A percentile compares a stretch with the other conserved stretches of the same genome.
Conservation (phyloP, 2,113 vertebrate genomes). For the Pristiophorus japonicus region DNA sequence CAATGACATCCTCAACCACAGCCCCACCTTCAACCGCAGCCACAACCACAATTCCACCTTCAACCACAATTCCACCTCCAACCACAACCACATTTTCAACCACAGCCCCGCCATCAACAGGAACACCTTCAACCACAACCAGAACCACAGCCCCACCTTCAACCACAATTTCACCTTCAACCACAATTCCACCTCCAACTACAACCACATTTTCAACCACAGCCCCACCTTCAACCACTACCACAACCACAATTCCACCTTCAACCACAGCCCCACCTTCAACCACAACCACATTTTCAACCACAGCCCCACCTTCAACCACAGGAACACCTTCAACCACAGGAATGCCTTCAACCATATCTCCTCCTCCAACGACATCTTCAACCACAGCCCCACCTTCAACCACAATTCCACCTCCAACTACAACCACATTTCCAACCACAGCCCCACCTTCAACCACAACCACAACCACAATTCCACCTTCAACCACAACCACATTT, state of each 20-base stretch:
- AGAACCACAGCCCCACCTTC: fast-evolving
- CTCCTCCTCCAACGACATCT: too few species aligned
- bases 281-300: not conserved
- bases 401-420: not conserved
- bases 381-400: too few species aligned
- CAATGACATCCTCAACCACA: too few species aligned
- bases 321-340: not conserved
- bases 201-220: not conserved
- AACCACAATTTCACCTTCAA: not conserved
- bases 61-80: too few species aligned
- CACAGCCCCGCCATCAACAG: not conserved
- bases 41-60: too few species aligned
- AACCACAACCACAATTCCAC: too few species aligned
- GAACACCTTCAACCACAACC: not conserved
- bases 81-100: not conserved
- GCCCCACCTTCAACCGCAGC: too few species aligned
- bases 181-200: not conserved
- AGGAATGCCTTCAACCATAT: too few species aligned
- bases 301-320: not conserved
- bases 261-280: not conserved
- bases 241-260: not conserved
- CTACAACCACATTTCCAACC: too few species aligned
- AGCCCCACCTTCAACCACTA: not conserved
- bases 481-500: too few species aligned
- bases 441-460: too few species aligned